Evolutionary conservation across 2,113 vertebrate species (phyloP), one percentile per base, ranked within the genome.

Genomic region (Perca schrenkii): DNA sequence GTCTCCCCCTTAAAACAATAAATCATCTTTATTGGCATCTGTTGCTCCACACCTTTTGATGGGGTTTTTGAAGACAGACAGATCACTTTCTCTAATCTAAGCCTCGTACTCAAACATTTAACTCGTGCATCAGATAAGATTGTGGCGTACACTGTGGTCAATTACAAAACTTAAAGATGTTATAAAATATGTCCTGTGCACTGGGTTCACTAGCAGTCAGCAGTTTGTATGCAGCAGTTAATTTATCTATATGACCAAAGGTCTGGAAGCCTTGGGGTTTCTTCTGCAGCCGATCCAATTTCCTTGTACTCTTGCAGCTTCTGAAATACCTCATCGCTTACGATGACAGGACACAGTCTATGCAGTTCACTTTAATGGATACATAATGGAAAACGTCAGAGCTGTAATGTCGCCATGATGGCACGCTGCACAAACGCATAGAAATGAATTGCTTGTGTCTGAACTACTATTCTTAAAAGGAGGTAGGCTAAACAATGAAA

Each of bases 111-210:
- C 53, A 28, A 58, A 79, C 67, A 28, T 21, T 74, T 63, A 13
- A 73, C 50, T 31, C 40, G 4, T 25, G 22, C 19, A 16, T 21
- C 15, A 56, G 28, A 65, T 66, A 66, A 66, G 25, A 61, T 15
- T 52, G 47, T 36, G 31, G 46, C 40, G 19, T 21, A 65, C 54
- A 36, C 40, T 50, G 31, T 25, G 8, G 6, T 62, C 66, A 46
- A 78, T 89, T 84, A 78, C 54, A 69, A 76, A 88, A 86, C n/a
- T 54, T 15, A 74, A 25, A 65, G 52, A 46, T 43, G 50, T 12
- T 47, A 28, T 71, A 54, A 89, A 79, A 58, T 43, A 74, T 34
- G 40, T 11, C 2, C 50, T 22, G 53, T 54, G 31, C 47, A 49
- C 36, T 40, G 31, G 11, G 36, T 12, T 21, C 3, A 46, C 40